Conservation (phyloP, 2,113 vertebrate species). For the Paramisgurnus dabryanus region DNA sequence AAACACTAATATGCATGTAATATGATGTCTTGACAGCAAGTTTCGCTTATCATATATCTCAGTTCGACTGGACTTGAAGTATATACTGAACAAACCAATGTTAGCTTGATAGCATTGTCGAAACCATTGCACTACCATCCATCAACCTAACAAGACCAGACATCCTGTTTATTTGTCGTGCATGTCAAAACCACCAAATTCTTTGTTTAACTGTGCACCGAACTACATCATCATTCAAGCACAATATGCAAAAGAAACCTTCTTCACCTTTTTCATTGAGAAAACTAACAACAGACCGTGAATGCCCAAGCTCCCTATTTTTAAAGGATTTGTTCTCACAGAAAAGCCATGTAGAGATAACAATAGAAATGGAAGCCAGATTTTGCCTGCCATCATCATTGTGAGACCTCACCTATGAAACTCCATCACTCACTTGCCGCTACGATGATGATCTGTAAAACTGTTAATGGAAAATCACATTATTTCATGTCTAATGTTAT, state of each 20-base stretch:
- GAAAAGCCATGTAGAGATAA: not conserved
- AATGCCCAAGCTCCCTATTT: not conserved
- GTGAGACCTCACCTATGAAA: constrained; percentile 29
- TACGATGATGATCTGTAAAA: not conserved
- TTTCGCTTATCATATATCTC: not conserved
- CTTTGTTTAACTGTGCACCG: not conserved
- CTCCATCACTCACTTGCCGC: not conserved
- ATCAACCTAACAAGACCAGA: not conserved
- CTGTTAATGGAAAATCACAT: not conserved
- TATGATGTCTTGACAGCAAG: too few species aligned
- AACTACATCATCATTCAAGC: not conserved
- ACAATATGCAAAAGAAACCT: not conserved
- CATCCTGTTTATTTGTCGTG: not conserved
- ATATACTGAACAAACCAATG: not conserved
- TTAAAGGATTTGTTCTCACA: not conserved
- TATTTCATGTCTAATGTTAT: constrained; percentile 61
- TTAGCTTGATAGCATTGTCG: not conserved
- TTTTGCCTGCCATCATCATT: constrained; percentile 31
- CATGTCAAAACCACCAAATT: constrained; percentile 1
- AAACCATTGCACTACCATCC: not conserved
- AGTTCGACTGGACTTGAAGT: not conserved
- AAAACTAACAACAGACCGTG: not conserved
- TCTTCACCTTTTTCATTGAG: not conserved
- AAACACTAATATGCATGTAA: not conserved
- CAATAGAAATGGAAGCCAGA: not conserved